These are phyloP conservation scores for Ptychobarbus kaznakovi DNA, from an alignment of 2,797 vertebrate genomes.

Conservation along the genomic window DNA sequence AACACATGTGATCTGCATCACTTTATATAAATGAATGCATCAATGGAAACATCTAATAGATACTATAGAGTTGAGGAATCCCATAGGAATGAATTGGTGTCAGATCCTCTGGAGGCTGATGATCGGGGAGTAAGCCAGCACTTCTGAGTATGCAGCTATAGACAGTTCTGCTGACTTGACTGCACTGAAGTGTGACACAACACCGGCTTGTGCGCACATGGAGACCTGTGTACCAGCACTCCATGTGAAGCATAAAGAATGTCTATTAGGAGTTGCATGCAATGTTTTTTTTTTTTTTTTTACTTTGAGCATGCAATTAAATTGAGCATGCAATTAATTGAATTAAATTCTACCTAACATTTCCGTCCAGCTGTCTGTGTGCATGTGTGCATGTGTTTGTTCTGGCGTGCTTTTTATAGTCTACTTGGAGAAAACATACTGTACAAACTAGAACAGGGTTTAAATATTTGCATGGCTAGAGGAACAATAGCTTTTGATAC, in stretches of 20 bases:
- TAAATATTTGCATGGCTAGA: slow-evolving; percentile 18
- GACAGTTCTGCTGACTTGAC: slow-evolving; percentile 67
- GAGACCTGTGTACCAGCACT: neutral
- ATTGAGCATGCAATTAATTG: neutral
- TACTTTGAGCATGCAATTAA: neutral
- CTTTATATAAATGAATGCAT: neutral
- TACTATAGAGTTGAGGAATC: neutral
- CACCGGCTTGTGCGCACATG: neutral
- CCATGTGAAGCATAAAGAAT: neutral
- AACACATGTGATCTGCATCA: neutral
- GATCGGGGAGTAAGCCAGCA: slow-evolving; percentile 36
- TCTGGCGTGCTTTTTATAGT: neutral
- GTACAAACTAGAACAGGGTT: slow-evolving; percentile 39
- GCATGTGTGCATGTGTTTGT: neutral
- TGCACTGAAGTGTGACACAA: slow-evolving; percentile 72
- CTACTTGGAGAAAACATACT: neutral
- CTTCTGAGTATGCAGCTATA: slow-evolving; percentile 54
- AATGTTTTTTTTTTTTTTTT: neutral
- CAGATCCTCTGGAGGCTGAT: neutral
- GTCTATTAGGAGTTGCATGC: neutral
- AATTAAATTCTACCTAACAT: neutral
- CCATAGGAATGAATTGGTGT: neutral
- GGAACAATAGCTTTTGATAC: slow-evolving; percentile 12
- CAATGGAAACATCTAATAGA: neutral
- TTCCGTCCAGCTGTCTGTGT: neutral